A percentile compares a stretch with the other conserved stretches of the same genome.
Evolutionary conservation across 1,140 invertebrate genomes (phyloP).

Genomic region (Penaeus indicus): DNA sequence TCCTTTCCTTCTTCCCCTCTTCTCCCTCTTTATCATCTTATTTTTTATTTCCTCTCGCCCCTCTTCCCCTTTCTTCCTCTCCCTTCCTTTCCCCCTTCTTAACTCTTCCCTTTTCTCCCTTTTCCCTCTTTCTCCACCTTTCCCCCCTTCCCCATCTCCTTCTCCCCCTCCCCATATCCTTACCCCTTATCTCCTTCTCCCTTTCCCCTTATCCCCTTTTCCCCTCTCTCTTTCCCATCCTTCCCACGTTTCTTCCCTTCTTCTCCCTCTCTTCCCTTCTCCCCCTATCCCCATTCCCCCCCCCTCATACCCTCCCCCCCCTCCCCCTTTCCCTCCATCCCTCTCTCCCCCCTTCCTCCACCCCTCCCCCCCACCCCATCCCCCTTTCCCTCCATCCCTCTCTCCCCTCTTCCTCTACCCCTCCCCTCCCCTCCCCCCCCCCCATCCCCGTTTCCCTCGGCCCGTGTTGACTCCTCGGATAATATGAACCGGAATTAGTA

Average conservation of each 20-base stretch:
- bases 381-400: not conserved
- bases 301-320: not conserved
- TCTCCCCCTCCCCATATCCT: not conserved
- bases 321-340: not conserved
- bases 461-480: constrained; percentile 53
- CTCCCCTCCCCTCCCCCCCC: not conserved
- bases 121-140: not conserved
- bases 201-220: not conserved
- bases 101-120: not conserved
- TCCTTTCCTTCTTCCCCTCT: not conserved
- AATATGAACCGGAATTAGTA: constrained; percentile 60
- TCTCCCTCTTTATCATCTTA: not conserved
- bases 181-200: not conserved
- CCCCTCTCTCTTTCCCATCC: not conserved
- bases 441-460: not conserved
- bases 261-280: not conserved
- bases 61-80: not conserved
- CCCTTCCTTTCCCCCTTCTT: not conserved
- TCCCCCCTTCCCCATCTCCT: not conserved
- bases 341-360: not conserved
- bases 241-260: not conserved
- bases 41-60: not conserved
- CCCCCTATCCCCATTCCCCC: not conserved
- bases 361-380: not conserved
- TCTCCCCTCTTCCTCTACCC: not conserved